Conservation (phyloP, 2,888 invertebrate species). For the Alviniconcha strummeri region DNA sequence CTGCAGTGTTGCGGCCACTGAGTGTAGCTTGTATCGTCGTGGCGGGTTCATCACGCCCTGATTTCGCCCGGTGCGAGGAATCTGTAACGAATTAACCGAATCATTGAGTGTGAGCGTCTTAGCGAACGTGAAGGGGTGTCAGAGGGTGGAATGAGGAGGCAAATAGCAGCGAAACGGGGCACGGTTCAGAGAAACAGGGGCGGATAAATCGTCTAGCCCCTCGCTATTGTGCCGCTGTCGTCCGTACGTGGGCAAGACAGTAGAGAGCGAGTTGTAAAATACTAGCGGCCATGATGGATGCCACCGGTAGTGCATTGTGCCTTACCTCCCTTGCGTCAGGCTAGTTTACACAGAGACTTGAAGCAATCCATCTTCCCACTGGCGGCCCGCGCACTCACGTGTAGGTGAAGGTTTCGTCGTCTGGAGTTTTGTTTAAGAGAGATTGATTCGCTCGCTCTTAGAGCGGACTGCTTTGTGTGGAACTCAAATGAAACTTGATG, state of each 20-base stretch:
- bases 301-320: constrained; percentile 27
- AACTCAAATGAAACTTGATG: too few species aligned
- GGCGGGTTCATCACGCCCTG: constrained; percentile 10
- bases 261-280: neutral
- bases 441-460: neutral
- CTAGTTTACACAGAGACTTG: neutral
- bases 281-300: constrained; percentile 14
- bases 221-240: constrained; percentile 2
- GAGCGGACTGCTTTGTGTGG: neutral
- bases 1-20: too few species aligned
- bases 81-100: constrained; percentile 23
- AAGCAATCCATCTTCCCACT: constrained; percentile 3
- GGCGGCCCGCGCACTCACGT: neutral
- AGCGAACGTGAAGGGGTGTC: neutral
- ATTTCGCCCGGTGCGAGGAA: constrained; percentile 12
- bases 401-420: neutral
- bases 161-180: constrained; percentile 10
- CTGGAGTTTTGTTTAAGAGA: neutral
- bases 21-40: too few species aligned
- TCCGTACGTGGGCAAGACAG: neutral
- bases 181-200: neutral
- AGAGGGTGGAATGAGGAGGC: neutral
- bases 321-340: constrained; percentile 25
- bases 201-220: neutral
- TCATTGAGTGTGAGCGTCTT: constrained; percentile 15